Base-by-base conservation (phyloP, 2,113 vertebrate species). In the Syrmaticus mikado region DNA sequence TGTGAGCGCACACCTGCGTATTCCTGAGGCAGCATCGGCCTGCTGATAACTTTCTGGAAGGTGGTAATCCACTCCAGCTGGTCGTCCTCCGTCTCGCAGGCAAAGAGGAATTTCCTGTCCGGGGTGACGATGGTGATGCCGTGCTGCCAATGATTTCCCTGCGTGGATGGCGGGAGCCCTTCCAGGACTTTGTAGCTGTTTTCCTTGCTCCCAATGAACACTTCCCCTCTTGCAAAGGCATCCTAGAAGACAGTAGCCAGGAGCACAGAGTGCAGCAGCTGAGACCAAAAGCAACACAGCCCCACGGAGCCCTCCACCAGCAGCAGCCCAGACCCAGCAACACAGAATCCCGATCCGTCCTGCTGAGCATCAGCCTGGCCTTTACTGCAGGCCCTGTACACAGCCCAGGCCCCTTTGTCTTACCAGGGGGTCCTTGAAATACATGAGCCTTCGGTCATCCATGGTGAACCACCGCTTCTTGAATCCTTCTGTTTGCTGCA, bases 341-440 rank as follows among this genome's bases (percentile, higher is more conserved):
- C 10, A 18, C 76, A 40, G 55, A 64, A 77, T 73, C 45, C 61
- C 14, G 8, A 48, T 84, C 55, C 10, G 2, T 4, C 71, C 38
- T 71, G 34, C 24, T 40, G 30, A 70, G 3, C 41, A 46, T 8
- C 45, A 67, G 72, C 55, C 53, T 15, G 45, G 41, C 58, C 21
- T 32, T 72, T 76, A 25, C 73, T 68, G 38, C 58, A 46, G 17
- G 30, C 71, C 71, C 50, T 24, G 20, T 30, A 57, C 52, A 15
- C 15, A 91, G 82, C 28, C 30, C 82, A 75, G 45, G 12, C 19
- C 12, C 43, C n/a, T 10, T 10, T 45, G 18, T 12, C 98, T 98
- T 97, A 99, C 99, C 99, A 99, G 97, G 19, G 99, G 99, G 90
- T 99, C 99, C 97, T 99, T 99, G 96, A 99, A 99, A 83, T 99